Conservation (phyloP, 2,888 invertebrate genomes). For the Sesamia inferens region DNA sequence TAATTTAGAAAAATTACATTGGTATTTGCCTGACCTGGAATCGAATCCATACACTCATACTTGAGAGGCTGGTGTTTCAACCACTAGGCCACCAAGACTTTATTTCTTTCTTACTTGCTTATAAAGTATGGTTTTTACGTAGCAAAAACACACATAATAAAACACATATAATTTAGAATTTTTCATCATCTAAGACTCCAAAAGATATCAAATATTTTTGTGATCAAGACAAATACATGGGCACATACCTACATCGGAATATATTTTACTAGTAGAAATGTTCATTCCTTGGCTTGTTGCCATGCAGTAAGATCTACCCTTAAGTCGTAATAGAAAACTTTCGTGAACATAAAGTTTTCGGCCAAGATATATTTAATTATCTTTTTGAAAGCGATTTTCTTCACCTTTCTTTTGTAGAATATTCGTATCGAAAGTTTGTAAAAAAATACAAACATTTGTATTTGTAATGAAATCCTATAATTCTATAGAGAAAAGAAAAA, state of each 20-base stretch:
- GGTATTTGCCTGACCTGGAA: too few relatives aligned
- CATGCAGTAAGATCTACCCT: constrained; percentile 21
- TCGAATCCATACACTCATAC: too few relatives aligned
- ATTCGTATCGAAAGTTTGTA: too few relatives aligned
- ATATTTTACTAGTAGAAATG: background rate
- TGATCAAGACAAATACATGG: background rate
- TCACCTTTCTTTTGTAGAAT: background rate
- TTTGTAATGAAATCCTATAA: too few relatives aligned
- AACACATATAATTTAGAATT: background rate
- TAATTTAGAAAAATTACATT: too few relatives aligned
- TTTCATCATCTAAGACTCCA: background rate
- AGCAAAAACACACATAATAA: background rate
- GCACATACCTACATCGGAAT: background rate
- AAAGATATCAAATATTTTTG: background rate
- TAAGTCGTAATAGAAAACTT: constrained; percentile 47
- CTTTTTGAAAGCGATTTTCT: constrained; percentile 16
- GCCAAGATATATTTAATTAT: constrained; percentile 20
- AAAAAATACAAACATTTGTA: too few relatives aligned
- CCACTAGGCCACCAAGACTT: too few relatives aligned
- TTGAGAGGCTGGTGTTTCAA: too few relatives aligned
- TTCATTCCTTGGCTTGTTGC: constrained; percentile 42
- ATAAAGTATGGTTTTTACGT: background rate
- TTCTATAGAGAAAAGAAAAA: too few relatives aligned
- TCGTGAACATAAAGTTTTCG: constrained; percentile 25
- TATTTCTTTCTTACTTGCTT: background rate